Percentiles rank a stretch among this genome's conserved stretches.
Conservation (phyloP, 1,140 invertebrate genomes). For the Adelges cooleyi region DNA sequence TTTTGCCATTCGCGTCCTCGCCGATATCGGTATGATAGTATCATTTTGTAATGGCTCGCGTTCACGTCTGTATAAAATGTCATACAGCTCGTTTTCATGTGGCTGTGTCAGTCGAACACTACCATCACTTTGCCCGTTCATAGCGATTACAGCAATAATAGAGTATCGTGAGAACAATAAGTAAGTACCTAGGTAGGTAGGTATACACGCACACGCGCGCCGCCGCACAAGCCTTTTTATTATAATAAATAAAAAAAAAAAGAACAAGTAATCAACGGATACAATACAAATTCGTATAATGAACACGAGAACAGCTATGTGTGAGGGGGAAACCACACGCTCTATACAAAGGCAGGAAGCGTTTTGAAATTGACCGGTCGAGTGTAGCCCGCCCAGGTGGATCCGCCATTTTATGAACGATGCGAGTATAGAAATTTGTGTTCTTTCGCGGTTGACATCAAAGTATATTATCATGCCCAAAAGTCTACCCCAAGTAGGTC, state of each 20-base stretch:
- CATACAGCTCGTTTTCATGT: neutral
- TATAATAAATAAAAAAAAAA: neutral
- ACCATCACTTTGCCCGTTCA: no score
- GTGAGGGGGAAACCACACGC: no score
- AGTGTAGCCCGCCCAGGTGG: neutral
- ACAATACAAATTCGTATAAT: no score
- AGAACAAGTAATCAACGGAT: neutral
- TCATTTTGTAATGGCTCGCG: no score
- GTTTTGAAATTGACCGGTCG: neutral
- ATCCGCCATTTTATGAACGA: neutral
- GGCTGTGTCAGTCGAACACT: no score
- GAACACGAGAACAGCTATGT: no score
- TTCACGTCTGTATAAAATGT: neutral
- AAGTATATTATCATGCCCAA: slow-evolving; percentile 6
- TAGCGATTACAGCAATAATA: slow-evolving; percentile 14
- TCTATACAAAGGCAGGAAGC: slow-evolving; percentile 12
- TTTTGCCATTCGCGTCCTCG: no score
- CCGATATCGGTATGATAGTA: no score
- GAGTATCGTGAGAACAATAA: slow-evolving; percentile 8
- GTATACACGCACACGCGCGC: neutral
- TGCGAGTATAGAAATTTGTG: neutral
- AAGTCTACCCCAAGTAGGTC: no score
- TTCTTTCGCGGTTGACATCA: slow-evolving; percentile 13
- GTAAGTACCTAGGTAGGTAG: no score
- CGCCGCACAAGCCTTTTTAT: neutral